Base-by-base conservation (phyloP, 2,888 invertebrate genomes). In the Leptopterna dolabrata region DNA sequence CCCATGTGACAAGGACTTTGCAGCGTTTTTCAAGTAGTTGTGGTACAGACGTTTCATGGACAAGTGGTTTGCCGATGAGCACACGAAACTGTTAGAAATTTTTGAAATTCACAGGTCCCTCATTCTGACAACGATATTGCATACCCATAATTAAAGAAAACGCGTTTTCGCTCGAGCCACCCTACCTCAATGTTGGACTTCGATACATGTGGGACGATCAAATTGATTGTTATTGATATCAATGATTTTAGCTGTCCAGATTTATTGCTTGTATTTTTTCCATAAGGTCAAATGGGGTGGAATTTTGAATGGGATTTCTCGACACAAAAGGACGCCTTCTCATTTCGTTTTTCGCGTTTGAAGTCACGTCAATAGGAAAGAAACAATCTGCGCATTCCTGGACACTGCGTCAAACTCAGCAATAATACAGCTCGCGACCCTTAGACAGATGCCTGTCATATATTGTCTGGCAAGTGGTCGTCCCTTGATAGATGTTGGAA, bases 401-500 rank as follows among this genome's bases (percentile, higher is more conserved):
- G 55, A 55, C 55, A 19, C 55, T 55, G 55, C 55, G 55, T 55
- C 55, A 55, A 55, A 55, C 55, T 55, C 7, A 7, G 55, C 55
- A 55, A 55, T 55, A 55, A 55, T 55, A n/a, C 16, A 55, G 19
- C 19, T 43, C 16, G 55, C 14, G 7, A 7, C 55, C 55, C 55
- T 7, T 7, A 16, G 19, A 19, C 16, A 16, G 19, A 19, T 19
- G 16, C 51, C 55, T 55, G 19, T 2, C n/a, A 7, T 55, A 55
- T 55, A 55, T 55, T 55, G 55, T 55, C 55, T 55, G 55, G 55
- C 55, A 55, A 55, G 55, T 55, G 55, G 55, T 55, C 55, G 55
- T 16, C 55, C 2, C 16, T 9, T 55, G 55, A 55, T 55, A 19
- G 55, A 55, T 55, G 55, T 55, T 7, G 3, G 55, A 55, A 55